These are phyloP conservation scores for Mobula birostris DNA, from an alignment of 2,113 vertebrate genomes.

Conservation along the genomic window DNA sequence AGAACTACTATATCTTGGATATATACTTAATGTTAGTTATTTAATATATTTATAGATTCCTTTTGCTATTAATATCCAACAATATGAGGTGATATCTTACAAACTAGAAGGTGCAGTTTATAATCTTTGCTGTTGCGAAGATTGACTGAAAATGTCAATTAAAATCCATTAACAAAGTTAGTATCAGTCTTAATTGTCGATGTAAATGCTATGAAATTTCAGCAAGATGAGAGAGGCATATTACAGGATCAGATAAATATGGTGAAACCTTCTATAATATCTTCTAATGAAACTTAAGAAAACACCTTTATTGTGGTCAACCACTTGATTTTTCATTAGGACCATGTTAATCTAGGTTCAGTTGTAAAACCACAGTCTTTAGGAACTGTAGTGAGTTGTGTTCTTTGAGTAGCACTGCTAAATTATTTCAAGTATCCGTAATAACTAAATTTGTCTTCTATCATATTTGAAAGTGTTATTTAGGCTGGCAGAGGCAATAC, in stretches of 20 bases:
- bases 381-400: neutral
- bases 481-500: neutral
- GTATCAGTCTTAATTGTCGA: neutral
- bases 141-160: neutral
- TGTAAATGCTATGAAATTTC: neutral
- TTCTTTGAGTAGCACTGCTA: neutral
- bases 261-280: neutral
- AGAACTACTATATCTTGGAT: neutral
- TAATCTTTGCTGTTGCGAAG: neutral
- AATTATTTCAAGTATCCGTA: neutral
- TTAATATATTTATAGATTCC: neutral
- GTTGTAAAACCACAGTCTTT: neutral
- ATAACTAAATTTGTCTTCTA: neutral
- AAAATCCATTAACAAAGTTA: neutral
- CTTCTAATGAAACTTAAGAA: neutral
- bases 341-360: neutral
- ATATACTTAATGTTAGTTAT: neutral
- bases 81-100: neutral
- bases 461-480: neutral
- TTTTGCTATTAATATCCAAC: neutral
- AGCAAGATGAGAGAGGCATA: neutral
- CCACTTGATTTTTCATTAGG: neutral
- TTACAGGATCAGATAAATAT: neutral
- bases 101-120: neutral
- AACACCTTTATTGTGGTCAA: neutral